Evolutionary conservation across 2,797 vertebrate species (phyloP).

Genomic region (Acropternis orthonyx): DNA sequence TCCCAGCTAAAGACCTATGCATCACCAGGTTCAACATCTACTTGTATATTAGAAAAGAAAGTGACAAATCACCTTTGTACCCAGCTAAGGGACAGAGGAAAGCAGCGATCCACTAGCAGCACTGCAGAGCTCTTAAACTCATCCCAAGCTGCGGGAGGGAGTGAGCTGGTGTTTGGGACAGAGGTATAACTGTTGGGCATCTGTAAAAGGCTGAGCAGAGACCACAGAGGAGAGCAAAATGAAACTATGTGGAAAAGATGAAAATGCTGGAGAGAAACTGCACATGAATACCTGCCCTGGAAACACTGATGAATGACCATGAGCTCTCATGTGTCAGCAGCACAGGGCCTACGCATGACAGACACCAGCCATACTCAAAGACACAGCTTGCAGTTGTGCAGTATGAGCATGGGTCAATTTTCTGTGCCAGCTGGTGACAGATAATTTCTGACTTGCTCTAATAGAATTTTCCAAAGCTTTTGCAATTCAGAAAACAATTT

Average conservation of each 20-base stretch:
- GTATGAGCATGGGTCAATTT: rapidly evolving
- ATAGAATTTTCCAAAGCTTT: not conserved
- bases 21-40: not conserved
- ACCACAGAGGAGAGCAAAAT: not conserved
- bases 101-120: not conserved
- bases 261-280: not conserved
- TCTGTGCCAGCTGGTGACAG: not conserved
- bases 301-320: not conserved
- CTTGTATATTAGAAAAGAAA: not conserved
- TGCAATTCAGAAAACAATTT: not conserved
- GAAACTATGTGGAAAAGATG: rapidly evolving
- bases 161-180: not conserved
- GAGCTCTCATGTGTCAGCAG: not conserved
- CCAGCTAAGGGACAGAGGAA: not conserved
- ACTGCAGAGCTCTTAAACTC: not conserved
- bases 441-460: not conserved
- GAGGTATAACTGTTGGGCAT: rapidly evolving
- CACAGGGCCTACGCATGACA: rapidly evolving
- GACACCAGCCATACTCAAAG: not conserved
- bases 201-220: not conserved
- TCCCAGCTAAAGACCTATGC: not conserved
- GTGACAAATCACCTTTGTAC: not conserved
- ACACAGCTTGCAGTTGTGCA: not conserved
- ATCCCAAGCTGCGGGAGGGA: not conserved
- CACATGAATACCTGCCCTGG: not conserved